phyloP scores from a whole-genome alignment of 1,140 invertebrate species.

The Drepana arcuata region DNA sequence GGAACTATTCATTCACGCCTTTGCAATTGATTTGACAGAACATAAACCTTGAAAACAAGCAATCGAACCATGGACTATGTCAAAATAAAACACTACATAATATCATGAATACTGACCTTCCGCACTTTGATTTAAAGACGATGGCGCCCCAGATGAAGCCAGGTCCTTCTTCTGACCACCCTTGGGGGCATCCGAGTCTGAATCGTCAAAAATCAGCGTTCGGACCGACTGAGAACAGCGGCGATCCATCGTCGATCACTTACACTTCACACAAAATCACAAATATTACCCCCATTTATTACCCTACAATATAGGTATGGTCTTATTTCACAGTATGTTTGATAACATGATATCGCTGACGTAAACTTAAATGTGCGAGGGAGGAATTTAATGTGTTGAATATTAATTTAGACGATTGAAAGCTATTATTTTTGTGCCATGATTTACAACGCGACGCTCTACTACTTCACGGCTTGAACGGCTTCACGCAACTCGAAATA shows the following conservation, averaged over 20 bases:
- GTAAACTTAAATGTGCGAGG: constrained; percentile 1
- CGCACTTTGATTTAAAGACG: constrained; percentile 54
- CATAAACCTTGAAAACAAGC: constrained; percentile 56
- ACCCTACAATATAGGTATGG: constrained; percentile 17
- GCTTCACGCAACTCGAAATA: constrained; percentile 41
- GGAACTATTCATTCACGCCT: constrained; percentile 28
- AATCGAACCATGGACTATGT: constrained; percentile 17
- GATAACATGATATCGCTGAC: constrained; percentile 20
- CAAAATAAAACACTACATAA: constrained; percentile 26
- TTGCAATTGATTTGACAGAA: constrained; percentile 39
- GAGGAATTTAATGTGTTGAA: constrained; percentile 6
- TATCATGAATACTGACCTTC: constrained; percentile 47
- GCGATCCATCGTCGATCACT: constrained; percentile 62
- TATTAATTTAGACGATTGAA: constrained; percentile 4
- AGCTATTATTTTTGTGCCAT: constrained; percentile 32
- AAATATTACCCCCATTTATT: constrained; percentile 59
- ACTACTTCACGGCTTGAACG: no score
- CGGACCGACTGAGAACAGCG: constrained; percentile 66
- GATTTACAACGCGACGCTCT: constrained; percentile 36
- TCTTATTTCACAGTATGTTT: constrained; percentile 12
- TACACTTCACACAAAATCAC: constrained; percentile 52
- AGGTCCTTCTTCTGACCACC: constrained; percentile 54
- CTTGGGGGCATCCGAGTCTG: constrained; percentile 56
- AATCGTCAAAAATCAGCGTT: constrained; percentile 68
- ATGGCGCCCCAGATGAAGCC: constrained; percentile 35